Evolutionary conservation across 2,113 vertebrate species (phyloP).

Genomic region (Eolophus roseicapilla): DNA sequence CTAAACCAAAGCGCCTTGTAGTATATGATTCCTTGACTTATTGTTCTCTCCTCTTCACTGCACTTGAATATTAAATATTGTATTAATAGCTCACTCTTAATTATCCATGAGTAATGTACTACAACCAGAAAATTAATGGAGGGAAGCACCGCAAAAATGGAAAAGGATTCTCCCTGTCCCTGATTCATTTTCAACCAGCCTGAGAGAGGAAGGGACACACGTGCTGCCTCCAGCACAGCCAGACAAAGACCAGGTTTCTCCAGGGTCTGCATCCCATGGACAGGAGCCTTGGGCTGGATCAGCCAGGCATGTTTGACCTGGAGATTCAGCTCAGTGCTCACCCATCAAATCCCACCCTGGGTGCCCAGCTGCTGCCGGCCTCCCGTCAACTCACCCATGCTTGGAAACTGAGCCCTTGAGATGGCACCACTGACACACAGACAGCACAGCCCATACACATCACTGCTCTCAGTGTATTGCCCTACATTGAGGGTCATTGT

Average conservation of each 20-base stretch:
- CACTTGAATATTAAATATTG: slow-evolving; percentile 81
- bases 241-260: not conserved
- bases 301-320: not conserved
- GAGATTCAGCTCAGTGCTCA: fast-evolving
- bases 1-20: slow-evolving; percentile 52
- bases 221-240: not conserved
- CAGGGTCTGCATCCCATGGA: not conserved
- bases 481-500: not conserved
- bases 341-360: not conserved
- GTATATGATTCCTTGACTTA: slow-evolving; percentile 70
- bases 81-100: slow-evolving; percentile 84
- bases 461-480: not conserved
- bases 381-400: not conserved
- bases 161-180: slow-evolving; percentile 54
- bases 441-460: fast-evolving
- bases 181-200: slow-evolving; percentile 8
- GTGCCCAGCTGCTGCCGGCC: not conserved
- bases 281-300: fast-evolving
- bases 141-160: slow-evolving; percentile 71
- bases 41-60: slow-evolving; percentile 74
- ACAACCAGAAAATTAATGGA: slow-evolving; percentile 79
- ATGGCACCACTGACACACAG: not conserved
- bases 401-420: not conserved
- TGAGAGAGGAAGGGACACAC: not conserved
- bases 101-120: slow-evolving; percentile 84